phyloP scores from a whole-genome alignment of 2,797 vertebrate species.

The Moxostoma hubbsi region DNA sequence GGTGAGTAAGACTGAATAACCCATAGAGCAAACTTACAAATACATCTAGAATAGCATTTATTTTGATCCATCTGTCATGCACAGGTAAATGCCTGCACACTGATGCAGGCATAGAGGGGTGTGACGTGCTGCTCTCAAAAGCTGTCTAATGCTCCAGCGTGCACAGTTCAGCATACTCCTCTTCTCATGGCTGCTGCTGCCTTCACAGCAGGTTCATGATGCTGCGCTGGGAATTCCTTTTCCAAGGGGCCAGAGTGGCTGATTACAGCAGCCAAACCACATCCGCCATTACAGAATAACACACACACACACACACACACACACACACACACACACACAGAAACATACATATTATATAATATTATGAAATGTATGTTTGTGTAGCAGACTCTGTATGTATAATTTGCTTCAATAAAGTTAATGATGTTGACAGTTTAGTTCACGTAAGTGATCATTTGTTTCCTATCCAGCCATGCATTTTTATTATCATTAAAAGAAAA shows the following conservation, averaged over 20 bases:
- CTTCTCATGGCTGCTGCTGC: constrained; percentile 81
- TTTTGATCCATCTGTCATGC: constrained; percentile 38
- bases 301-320: not conserved
- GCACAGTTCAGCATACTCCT: constrained; percentile 58
- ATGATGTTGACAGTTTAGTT: not conserved
- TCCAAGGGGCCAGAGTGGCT: constrained; percentile 83
- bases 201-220: constrained; percentile 82
- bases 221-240: constrained; percentile 89
- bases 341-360: not conserved
- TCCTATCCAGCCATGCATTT: too few relatives aligned
- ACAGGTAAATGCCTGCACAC: constrained; percentile 91
- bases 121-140: constrained; percentile 55
- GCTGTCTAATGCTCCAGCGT: constrained; percentile 43
- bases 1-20: constrained; percentile 70
- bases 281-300: not conserved
- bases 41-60: too few relatives aligned
- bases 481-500: too few relatives aligned
- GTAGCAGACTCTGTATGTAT: not conserved
- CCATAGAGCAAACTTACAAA: not conserved
- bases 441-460: not conserved
- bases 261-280: constrained; percentile 75
- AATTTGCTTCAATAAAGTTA: constrained; percentile 27
- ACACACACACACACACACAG: not conserved
- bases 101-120: constrained; percentile 80
- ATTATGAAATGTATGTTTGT: not conserved